Evolutionary conservation across 2,113 vertebrate genomes (phyloP).

Genomic region (Equus przewalskii): DNA sequence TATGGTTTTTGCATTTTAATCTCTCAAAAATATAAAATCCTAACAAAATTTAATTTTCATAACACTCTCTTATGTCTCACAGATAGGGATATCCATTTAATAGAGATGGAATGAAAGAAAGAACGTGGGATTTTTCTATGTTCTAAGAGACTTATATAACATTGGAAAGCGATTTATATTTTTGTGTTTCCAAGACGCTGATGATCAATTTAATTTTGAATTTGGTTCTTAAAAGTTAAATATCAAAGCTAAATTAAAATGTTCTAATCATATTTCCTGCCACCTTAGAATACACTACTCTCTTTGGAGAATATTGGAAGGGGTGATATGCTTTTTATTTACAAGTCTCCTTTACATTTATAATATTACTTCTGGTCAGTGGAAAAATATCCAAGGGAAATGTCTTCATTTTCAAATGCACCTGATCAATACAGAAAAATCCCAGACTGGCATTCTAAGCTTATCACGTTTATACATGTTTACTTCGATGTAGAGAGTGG

Average conservation of each 20-base stretch:
- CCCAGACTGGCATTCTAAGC: not conserved
- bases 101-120: not conserved
- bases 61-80: not conserved
- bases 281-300: not conserved
- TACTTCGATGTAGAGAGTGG: not conserved
- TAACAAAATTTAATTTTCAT: not conserved
- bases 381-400: not conserved
- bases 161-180: not conserved
- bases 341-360: not conserved
- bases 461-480: not conserved
- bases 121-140: not conserved
- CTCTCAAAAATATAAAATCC: not conserved
- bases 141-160: not conserved
- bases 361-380: not conserved
- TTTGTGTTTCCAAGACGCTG: not conserved
- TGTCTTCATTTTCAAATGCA: not conserved
- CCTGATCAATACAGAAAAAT: not conserved
- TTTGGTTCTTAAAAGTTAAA: slow-evolving; percentile 6
- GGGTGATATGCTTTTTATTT: not conserved
- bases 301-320: not conserved
- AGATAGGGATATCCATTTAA: not conserved
- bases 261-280: not conserved
- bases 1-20: not conserved
- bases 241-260: not conserved
- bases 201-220: not conserved